Base-by-base conservation (phyloP, 2,113 vertebrate genomes). In the Scomber japonicus region DNA sequence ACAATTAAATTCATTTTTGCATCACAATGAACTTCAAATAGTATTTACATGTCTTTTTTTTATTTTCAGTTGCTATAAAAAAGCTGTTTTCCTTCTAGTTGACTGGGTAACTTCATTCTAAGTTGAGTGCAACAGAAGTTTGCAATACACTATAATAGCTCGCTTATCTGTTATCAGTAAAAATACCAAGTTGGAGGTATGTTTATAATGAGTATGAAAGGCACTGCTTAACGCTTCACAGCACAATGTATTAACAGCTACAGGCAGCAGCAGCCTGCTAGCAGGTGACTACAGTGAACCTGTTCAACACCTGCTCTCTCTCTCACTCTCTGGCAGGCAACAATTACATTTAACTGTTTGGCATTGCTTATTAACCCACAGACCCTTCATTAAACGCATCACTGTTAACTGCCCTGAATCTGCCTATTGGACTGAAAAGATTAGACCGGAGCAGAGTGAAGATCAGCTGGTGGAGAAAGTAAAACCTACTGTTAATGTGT, bases 271-370 rank as follows among this genome's bases (percentile, higher is more conserved):
- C 7, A 66, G 30, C 50, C 31, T 51, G 65, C 35, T 27, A 67
- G 13, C 55, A 69, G 59, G 59, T 82, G 57, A 65, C 70, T 62
- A 8, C 63, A 61, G 35, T 19, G 45, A 72, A 85, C 69, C 76
- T 77, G 64, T 19, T 61, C 9, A 79, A 31, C 71, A 87, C 54
- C 61, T 85, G 44, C 49, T 65, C 53, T 57, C 24, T 21, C 17
- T 12, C 5, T 57, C 13, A 44, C 44, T 79, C 30, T 73, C 27
- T 74, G 65, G 44, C 56, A 67, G 45, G 21, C 35, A 44, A 40
- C 50, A 59, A 46, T 63, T 27, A 0, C 19, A 71, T 67, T 73
- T 55, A 60, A 71, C 46, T 49, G 35, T 73, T 45, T 14, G 51
- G 45, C 9, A 71, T 11, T 35, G 11, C n/a, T 24, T 16, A 27